Percentiles rank a stretch among this genome's conserved stretches.
phyloP scores from a whole-genome alignment of 2,113 vertebrate genomes.

The Athene noctua region DNA sequence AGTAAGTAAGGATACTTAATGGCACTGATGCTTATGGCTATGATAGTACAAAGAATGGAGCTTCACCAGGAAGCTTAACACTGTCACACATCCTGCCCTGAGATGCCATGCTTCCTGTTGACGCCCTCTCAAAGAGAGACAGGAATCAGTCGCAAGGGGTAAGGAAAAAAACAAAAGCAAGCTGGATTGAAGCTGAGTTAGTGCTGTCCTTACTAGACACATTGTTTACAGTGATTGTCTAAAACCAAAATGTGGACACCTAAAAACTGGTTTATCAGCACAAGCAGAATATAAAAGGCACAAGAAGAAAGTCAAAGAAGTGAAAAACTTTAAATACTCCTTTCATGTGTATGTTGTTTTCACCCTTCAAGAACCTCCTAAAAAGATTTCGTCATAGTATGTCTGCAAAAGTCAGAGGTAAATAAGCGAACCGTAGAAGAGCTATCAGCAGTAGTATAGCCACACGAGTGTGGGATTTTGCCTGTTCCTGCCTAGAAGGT shows the following conservation, averaged over 20 bases:
- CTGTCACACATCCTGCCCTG: conserved; percentile 33
- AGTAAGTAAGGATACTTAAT: not conserved
- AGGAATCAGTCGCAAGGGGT: not conserved
- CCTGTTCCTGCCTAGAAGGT: not conserved
- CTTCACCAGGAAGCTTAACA: conserved; percentile 16
- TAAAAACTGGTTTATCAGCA: not conserved
- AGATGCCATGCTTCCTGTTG: conserved; percentile 56
- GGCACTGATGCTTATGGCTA: not conserved
- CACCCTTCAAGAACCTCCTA: not conserved
- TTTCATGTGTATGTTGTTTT: not conserved
- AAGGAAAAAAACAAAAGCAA: not conserved
- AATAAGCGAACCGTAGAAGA: not conserved
- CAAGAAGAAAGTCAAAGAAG: not conserved
- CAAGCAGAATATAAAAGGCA: not conserved
- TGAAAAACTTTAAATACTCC: not conserved
- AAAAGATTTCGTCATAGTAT: not conserved
- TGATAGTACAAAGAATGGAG: not conserved
- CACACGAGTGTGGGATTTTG: not conserved
- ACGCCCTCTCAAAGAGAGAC: not conserved
- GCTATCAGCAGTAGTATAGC: not conserved
- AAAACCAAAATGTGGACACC: not conserved
- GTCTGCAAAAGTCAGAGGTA: not conserved
- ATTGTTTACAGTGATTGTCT: not conserved
- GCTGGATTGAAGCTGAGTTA: not conserved
- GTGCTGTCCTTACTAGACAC: not conserved